A percentile compares a stretch with the other conserved stretches of the same genome.
Evolutionary conservation across 1,140 invertebrate species (phyloP).

Genomic region (Tyrophagus putrescentiae): DNA sequence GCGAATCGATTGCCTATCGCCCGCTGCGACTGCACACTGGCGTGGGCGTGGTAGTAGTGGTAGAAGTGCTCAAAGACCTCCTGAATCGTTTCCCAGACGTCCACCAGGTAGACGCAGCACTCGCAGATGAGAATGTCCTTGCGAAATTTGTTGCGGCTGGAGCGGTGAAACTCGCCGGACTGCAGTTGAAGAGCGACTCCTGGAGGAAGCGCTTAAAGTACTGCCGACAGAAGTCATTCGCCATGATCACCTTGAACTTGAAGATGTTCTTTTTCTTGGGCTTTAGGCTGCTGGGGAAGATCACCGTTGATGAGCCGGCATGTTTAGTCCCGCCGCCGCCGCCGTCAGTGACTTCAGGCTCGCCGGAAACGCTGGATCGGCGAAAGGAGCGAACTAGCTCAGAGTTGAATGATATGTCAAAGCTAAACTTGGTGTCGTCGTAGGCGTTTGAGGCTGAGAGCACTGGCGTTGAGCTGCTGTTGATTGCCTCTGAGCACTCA

Average conservation of each 20-base stretch:
- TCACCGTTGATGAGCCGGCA: neutral
- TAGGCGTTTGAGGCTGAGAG: neutral
- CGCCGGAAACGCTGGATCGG: neutral
- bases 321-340: neutral
- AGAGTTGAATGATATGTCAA: constrained; percentile 5
- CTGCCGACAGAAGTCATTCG: neutral
- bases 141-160: neutral
- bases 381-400: constrained; percentile 2
- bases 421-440: neutral
- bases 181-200: neutral
- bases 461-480: neutral
- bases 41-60: neutral
- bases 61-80: neutral
- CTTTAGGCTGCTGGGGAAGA: neutral
- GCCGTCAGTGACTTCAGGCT: neutral
- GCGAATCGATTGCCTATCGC: neutral
- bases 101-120: neutral
- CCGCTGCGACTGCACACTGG: neutral
- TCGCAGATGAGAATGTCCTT: neutral
- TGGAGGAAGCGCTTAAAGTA: neutral
- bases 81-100: neutral
- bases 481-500: no score
- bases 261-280: constrained; percentile 12
- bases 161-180: neutral
- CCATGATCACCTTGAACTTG: constrained; percentile 7